Conservation (phyloP, 1,140 invertebrate species). For the Bombus sibiricus region DNA sequence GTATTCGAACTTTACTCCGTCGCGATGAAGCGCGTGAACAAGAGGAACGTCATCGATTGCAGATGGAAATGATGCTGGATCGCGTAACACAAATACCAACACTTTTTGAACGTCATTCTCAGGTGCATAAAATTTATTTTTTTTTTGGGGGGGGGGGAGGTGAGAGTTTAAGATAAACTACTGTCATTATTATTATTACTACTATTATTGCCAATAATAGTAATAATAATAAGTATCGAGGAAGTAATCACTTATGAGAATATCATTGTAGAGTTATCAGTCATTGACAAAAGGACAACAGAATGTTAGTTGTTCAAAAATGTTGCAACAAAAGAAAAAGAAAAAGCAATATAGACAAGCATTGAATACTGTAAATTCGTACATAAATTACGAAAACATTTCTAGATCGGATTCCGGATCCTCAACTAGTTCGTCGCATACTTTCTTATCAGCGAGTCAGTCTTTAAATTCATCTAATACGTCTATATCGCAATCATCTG, state of each 20-base stretch:
- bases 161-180: background rate
- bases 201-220: background rate
- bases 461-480: conserved; percentile 71
- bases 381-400: conserved; percentile 66
- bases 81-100: conserved; percentile 87
- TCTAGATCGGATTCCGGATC: conserved; percentile 76
- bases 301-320: conserved; percentile 9
- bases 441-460: conserved; percentile 62
- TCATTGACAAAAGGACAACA: conserved; percentile 52
- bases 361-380: conserved; percentile 74
- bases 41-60: conserved; percentile 86
- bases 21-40: conserved; percentile 86
- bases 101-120: conserved; percentile 88
- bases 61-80: conserved; percentile 88
- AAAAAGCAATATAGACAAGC: conserved; percentile 59
- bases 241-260: background rate
- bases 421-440: conserved; percentile 74
- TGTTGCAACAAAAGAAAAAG: conserved; percentile 54
- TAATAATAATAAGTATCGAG: background rate
- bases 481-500: conserved; percentile 61
- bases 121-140: conserved; percentile 76
- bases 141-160: no score
- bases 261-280: conserved; percentile 72
- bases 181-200: no score
- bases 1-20: conserved; percentile 85